Base-by-base conservation (phyloP, 2,797 vertebrate species). In the Halcyon leucocephala region DNA sequence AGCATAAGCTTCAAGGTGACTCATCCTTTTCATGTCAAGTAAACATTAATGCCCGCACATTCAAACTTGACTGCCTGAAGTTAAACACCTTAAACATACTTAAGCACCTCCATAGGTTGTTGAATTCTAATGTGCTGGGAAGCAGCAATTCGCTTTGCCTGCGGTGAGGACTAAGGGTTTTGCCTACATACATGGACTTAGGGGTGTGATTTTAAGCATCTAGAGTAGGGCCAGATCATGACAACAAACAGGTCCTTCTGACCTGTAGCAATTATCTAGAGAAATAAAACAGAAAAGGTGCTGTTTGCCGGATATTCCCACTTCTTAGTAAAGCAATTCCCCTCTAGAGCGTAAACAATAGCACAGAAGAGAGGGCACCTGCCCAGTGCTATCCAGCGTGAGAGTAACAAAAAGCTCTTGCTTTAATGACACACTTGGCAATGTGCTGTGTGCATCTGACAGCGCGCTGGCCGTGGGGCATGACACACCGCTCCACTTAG, bases 361-460 rank as follows among this genome's bases (percentile, higher is more conserved):
- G 67, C 80, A 74, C 1, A 48, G 54, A 49, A 46, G 29, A 44
- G 39, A 82, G 28, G 55, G 71, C 90, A 87, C 81, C 76, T 81
- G 55, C 86, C 72, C 67, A 82, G 83, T 74, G 9, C 14, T 29
- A 22, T 7, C 46, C 55, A 44, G 70, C 3, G 0, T 5, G 20
- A 39, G 80, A 72, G 82, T 26, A 31, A 37, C 7, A 3, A 35
- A 18, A 64, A 60, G 77, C 89, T 84, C 74, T 67, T 16, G 8
- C 62, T 76, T 33, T 49, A 57, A 7, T 90, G 83, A 88, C 93
- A 92, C 91, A 87, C 86, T 93, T 89, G 91, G 95, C 95, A 84
- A 28, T 0, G 76, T 2, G 62, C 73, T 74, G 31, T 0, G 35
- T 1, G 39, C 1, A 35, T 51, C 86, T 58, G 90, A 61, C 77